Evolutionary conservation across 2,113 vertebrate genomes (phyloP).

Genomic region (Tretioscincus oriximinensis): DNA sequence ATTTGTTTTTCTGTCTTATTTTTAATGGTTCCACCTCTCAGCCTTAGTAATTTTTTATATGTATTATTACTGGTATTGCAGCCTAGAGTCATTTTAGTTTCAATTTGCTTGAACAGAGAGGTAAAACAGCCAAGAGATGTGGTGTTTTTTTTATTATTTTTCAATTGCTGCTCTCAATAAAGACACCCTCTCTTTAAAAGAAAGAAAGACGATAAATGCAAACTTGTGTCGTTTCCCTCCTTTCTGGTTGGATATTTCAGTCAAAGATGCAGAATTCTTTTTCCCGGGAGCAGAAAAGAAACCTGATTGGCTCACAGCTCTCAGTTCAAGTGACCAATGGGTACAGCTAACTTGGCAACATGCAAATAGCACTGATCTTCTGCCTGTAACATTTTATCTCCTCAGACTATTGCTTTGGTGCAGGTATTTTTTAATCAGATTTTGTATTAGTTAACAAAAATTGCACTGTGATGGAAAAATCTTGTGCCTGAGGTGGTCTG

Average conservation of each 20-base stretch:
- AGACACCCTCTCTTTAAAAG: constrained; percentile 76
- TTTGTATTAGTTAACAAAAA: no score
- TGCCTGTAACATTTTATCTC: neutral
- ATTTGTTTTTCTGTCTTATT: constrained; percentile 31
- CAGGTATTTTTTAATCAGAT: neutral
- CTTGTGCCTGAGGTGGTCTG: neutral
- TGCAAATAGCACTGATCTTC: neutral
- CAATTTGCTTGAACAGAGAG: constrained; percentile 65
- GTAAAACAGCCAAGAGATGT: constrained; percentile 62
- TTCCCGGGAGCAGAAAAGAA: neutral
- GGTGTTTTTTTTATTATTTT: neutral
- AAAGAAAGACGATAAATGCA: constrained; percentile 12
- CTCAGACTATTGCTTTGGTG: neutral
- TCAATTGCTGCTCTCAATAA: constrained; percentile 92
- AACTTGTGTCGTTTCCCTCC: constrained; percentile 15
- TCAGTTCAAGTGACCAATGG: neutral
- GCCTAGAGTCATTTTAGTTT: constrained; percentile 63
- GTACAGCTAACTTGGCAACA: neutral
- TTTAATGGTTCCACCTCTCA: constrained; percentile 57
- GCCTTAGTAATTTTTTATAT: constrained; percentile 51
- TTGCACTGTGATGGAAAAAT: no score
- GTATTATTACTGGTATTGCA: constrained; percentile 65
- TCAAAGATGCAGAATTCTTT: neutral
- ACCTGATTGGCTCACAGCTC: no score
- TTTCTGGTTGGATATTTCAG: neutral